Conservation (phyloP, 2,888 invertebrate species). For the Cyaniris semiargus region DNA sequence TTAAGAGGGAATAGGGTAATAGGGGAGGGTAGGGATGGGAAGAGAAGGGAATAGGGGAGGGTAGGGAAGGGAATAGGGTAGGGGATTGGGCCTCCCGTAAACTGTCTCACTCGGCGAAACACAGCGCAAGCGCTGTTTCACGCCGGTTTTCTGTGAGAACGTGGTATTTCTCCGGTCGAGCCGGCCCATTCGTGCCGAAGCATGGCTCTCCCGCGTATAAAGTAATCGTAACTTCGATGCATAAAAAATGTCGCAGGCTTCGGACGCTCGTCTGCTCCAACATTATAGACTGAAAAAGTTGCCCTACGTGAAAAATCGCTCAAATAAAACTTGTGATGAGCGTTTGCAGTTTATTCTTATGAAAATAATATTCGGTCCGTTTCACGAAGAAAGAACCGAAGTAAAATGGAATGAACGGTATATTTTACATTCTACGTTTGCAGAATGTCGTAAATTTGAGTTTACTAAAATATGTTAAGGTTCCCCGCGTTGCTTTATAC, state of each 20-base stretch:
- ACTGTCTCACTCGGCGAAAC: too few relatives aligned
- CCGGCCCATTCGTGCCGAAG: too few relatives aligned
- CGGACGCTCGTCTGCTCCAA: not conserved
- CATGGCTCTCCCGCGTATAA: too few relatives aligned
- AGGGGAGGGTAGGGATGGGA: too few relatives aligned
- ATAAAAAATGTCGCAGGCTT: not conserved
- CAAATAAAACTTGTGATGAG: constrained; percentile 18
- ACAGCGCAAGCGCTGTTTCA: too few relatives aligned
- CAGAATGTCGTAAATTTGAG: constrained; percentile 17
- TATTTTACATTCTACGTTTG: constrained; percentile 17
- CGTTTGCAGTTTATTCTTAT: constrained; percentile 15
- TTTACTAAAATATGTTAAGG: constrained; percentile 9
- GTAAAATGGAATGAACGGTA: constrained; percentile 15
- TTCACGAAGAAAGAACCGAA: constrained; percentile 9
- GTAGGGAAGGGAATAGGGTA: too few relatives aligned
- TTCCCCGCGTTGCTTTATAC: constrained; percentile 10
- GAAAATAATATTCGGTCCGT: constrained; percentile 19
- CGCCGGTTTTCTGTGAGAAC: too few relatives aligned
- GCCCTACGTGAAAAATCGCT: not conserved
- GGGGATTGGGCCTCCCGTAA: too few relatives aligned
- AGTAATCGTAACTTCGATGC: too few relatives aligned
- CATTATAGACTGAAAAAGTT: not conserved
- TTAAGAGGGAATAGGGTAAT: too few relatives aligned
- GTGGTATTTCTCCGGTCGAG: too few relatives aligned
- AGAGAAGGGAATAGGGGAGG: too few relatives aligned